Base-by-base conservation (phyloP, 2,113 vertebrate species). In the Baryphthengus martii region DNA sequence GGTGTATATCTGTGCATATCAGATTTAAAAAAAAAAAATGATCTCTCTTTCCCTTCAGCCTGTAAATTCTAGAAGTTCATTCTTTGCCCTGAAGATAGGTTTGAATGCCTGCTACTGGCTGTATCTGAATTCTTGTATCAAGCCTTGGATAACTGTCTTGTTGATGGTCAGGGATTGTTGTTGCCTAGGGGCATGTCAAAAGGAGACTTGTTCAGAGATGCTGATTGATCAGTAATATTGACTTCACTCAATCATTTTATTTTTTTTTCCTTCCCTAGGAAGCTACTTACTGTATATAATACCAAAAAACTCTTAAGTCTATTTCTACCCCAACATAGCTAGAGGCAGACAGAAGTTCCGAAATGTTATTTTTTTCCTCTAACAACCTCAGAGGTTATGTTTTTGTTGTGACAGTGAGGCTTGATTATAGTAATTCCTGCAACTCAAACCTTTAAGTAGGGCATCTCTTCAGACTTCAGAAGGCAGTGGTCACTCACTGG, bases 391-490 rank as follows among this genome's bases (percentile, higher is more conserved):
- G 75, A 93, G 91, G 87, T 96, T 94, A 81, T 79, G 75, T 90
- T 95, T 95, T 85, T 96, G 87, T 91, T 93, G 93, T 96, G 93
- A 88, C 77, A 90, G 75, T 68, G 90, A 86, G 85, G 87, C 63
- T 94, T 95, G 85, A 94, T 96, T 91, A 96, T 91, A 96, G 93
- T 89, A 96, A 96, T 96, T 94, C 83, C 70, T 93, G 89, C 92
- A 94, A 68, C 81, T 95, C 73, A 89, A 94, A 88, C 95, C 90
- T 83, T 94, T 44, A 96, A 96, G 92, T 85, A 89, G 96, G 87
- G 88, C 82, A 89, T 72, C 44, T 77, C 90, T 90, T 85, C 39
- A 71, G 4, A 52, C 93, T 96, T 95, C 85, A 52, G 75, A 66
- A 95, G 84, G 88, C 86, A 39, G 3, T 23, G 58, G 62, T 72